A percentile compares a stretch with the other conserved stretches of the same genome.
Evolutionary conservation across 2,888 invertebrate genomes (phyloP).

Genomic region (Cerceris rybyensis): DNA sequence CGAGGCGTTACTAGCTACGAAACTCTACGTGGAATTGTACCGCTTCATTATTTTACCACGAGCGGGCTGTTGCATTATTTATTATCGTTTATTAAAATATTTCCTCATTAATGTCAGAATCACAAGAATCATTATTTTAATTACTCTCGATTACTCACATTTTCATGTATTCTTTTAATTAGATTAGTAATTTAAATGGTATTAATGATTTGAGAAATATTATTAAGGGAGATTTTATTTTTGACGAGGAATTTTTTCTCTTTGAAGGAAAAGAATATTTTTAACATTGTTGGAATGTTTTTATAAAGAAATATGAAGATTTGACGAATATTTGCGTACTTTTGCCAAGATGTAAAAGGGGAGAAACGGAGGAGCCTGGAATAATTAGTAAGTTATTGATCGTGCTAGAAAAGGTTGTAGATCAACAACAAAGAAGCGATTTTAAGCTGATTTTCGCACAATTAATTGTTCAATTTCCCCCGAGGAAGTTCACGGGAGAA

Average conservation of each 20-base stretch:
- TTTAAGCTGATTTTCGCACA: slow-evolving; percentile 31
- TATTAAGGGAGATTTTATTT: not conserved
- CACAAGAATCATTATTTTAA: not conserved
- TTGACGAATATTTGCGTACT: not conserved
- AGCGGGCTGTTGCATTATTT: not conserved
- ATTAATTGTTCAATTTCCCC: slow-evolving; percentile 47
- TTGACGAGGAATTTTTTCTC: too few species aligned
- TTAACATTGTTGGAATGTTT: too few species aligned
- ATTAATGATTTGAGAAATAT: not conserved
- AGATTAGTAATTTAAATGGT: not conserved
- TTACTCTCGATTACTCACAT: not conserved
- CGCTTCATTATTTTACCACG: too few species aligned
- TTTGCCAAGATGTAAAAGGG: not conserved
- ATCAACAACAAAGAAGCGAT: too few species aligned
- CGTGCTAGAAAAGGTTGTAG: too few species aligned
- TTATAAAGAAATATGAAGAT: too few species aligned
- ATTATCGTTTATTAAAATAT: not conserved
- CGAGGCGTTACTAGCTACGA: too few species aligned
- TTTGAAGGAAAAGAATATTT: too few species aligned
- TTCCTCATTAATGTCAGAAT: not conserved
- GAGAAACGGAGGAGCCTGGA: too few species aligned
- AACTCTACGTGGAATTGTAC: too few species aligned
- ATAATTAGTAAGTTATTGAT: too few species aligned
- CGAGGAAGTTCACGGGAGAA: slow-evolving; percentile 46
- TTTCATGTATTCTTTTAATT: not conserved